Base-by-base conservation (phyloP, 2,113 vertebrate genomes). In the Serinus canaria region DNA sequence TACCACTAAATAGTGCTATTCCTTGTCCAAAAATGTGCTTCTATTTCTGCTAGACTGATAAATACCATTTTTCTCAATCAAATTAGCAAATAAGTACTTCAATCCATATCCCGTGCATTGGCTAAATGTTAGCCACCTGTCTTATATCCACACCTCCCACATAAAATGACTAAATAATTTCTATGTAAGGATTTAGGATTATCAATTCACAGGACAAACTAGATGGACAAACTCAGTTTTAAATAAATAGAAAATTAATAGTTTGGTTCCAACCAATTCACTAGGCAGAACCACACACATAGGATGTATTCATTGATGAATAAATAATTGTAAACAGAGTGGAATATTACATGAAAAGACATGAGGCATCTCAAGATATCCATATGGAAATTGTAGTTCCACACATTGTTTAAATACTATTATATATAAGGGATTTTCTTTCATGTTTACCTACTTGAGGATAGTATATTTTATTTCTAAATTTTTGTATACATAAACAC, bases 191-290 rank as follows among this genome's bases (percentile, higher is more conserved):
- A 64, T 23, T 73, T 6, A 66, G 64, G 7, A 41, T 69, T 66
- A 86, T 88, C 11, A 41, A 27, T 86, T 73, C 37, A 62, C 19
- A 55, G 21, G 56, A 53, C 11, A 76, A 39, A 33, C 9, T 14
- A 76, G 37, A 75, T 0, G 0, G 6, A n/a, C n/a, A n/a, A n/a
- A n/a, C n/a, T 52, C 5, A 17, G 4, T 58, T 93, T 86, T 74
- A 60, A 50, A 81, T 17, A 30, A 24, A 37, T 22, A 43, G 2
- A 67, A 58, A 69, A 74, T 5, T 11, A 70, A 24, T 13, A 39
- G 19, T 23, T 89, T 64, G 15, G 3, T 62, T 94, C 74, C 17
- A 28, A 53, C 5, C 35, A 66, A 16, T 70, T 83, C 28, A n/a
- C 30, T 53, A 24, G 35, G 23, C 21, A 90, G 50, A 76, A 37